These are phyloP conservation scores for Yponomeuta plumbellus DNA, from an alignment of 2,888 invertebrate genomes.

Conservation along the genomic window DNA sequence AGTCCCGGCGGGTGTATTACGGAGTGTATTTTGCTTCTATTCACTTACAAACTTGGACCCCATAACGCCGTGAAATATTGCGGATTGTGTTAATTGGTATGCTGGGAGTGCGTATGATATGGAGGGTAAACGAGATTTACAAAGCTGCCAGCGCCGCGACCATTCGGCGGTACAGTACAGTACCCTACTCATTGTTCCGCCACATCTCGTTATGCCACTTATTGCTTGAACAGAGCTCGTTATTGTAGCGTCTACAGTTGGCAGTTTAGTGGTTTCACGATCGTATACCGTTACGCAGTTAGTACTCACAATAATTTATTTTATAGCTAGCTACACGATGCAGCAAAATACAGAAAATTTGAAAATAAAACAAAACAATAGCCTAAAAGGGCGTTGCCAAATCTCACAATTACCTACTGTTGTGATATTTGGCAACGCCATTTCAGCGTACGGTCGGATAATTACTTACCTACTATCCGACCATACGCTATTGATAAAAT, in stretches of 20 bases:
- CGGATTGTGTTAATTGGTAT: conserved; percentile 28
- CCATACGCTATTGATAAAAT: not conserved
- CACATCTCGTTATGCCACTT: conserved; percentile 6
- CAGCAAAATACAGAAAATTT: not conserved
- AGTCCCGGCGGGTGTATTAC: not conserved
- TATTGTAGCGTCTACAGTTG: not conserved
- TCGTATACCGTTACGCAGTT: not conserved
- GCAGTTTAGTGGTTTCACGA: not conserved
- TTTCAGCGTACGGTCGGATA: no score
- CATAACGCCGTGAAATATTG: not conserved
- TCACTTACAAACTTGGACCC: no score
- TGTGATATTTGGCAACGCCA: not conserved
- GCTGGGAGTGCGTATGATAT: conserved; percentile 20
- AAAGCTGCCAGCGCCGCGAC: not conserved
- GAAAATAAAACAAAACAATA: not conserved
- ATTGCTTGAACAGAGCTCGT: not conserved
- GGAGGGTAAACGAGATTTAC: conserved; percentile 21
- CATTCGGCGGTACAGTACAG: not conserved
- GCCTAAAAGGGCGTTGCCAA: not conserved
- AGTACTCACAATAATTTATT: not conserved
- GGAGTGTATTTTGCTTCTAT: no score
- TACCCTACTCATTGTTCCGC: conserved; percentile 1
- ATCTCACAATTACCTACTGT: not conserved
- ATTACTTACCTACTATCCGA: no score
- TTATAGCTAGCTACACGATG: not conserved